Evolutionary conservation across 2,888 invertebrate genomes (phyloP).

Genomic region (Gonocerus acuteangulatus): DNA sequence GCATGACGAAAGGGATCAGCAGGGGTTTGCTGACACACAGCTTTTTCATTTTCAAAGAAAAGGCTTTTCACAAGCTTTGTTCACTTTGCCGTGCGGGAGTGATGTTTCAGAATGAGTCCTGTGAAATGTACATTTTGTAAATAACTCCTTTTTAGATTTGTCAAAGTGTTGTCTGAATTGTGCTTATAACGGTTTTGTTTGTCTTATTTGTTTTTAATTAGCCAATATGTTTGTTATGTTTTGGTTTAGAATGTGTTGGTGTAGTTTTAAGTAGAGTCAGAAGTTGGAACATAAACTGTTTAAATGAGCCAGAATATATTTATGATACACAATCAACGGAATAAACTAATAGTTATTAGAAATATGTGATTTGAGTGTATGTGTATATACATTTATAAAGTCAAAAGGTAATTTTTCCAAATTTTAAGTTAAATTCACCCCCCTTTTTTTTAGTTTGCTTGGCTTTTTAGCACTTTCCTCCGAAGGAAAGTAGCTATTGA

Average conservation of each 20-base stretch:
- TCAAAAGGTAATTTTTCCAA: too few species aligned
- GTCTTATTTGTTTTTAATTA: conserved; percentile 6
- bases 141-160: conserved; percentile 6
- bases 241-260: not conserved
- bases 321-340: too few species aligned
- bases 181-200: conserved; percentile 20
- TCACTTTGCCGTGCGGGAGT: conserved; percentile 18
- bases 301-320: conserved; percentile 12
- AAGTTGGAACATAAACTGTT: not conserved
- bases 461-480: too few species aligned
- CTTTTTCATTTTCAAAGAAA: conserved; percentile 22
- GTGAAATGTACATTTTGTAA: conserved; percentile 13
- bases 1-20: conserved; percentile 25
- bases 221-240: not conserved
- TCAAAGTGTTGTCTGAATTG: conserved; percentile 23
- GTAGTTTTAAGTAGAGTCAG: not conserved
- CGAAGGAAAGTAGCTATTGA: too few species aligned
- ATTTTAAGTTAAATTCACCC: too few species aligned
- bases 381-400: too few species aligned
- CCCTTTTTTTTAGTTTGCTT: too few species aligned
- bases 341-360: too few species aligned
- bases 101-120: conserved; percentile 9
- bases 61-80: conserved; percentile 9
- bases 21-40: conserved; percentile 24
- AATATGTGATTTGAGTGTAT: too few species aligned